A percentile compares a stretch with the other conserved stretches of the same genome.
phyloP scores from a whole-genome alignment of 2,113 vertebrate species.

The Petroica traversi region DNA sequence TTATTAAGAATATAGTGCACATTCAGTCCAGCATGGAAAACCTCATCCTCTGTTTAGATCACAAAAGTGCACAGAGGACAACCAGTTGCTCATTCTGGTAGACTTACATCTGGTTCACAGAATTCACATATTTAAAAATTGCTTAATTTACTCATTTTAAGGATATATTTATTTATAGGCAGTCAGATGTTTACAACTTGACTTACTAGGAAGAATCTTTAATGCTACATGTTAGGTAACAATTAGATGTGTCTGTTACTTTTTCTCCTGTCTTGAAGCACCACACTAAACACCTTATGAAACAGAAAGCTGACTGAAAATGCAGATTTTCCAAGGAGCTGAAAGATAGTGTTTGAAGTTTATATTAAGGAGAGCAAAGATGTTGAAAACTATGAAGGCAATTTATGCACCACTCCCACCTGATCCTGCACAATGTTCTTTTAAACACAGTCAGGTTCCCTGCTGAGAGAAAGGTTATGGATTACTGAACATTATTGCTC shows the following conservation, averaged over 20 bases:
- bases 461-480: not conserved
- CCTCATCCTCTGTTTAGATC: not conserved
- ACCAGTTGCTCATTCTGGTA: not conserved
- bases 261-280: not conserved
- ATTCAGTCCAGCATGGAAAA: not conserved
- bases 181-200: not conserved
- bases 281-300: not conserved
- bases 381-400: not conserved
- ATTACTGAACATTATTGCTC: not conserved
- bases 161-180: not conserved
- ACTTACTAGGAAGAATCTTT: not conserved
- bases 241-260: fast-evolving
- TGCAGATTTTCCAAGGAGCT: not conserved
- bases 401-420: not conserved
- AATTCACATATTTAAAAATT: not conserved
- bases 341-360: not conserved
- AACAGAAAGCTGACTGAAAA: not conserved
- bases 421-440: not conserved
- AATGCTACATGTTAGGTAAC: not conserved
- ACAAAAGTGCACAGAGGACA: not conserved
- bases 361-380: not conserved
- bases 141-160: not conserved
- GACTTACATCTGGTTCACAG: not conserved
- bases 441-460: not conserved
- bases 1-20: not conserved